These are phyloP conservation scores for Drosophila tsacasi DNA, from an alignment of 1,140 invertebrate species.

Conservation along the genomic window DNA sequence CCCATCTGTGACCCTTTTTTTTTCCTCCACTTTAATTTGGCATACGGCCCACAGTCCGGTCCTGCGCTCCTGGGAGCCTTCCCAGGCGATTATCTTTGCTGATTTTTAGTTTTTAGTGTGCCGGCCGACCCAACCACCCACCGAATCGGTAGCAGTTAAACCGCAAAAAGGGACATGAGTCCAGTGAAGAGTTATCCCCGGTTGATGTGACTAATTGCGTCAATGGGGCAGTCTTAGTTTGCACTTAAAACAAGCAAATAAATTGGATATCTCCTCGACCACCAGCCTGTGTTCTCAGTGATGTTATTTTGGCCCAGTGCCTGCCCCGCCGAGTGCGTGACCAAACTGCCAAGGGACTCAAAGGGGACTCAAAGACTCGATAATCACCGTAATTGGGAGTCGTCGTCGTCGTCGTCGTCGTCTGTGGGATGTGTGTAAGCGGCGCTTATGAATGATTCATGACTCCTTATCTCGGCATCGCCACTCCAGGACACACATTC, in stretches of 20 bases:
- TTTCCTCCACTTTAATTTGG: slow-evolving; percentile 51
- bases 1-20: slow-evolving; percentile 66
- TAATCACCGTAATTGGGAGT: slow-evolving; percentile 62
- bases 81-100: slow-evolving; percentile 46
- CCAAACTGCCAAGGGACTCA: slow-evolving; percentile 21
- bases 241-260: slow-evolving; percentile 1
- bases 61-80: slow-evolving; percentile 39
- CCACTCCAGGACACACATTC: slow-evolving; percentile 1
- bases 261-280: background rate
- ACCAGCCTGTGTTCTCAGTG: background rate
- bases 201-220: background rate
- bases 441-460: slow-evolving; percentile 63
- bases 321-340: slow-evolving; percentile 43
- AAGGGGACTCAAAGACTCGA: slow-evolving; percentile 35
- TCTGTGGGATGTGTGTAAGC: slow-evolving; percentile 31
- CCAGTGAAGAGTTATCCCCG: background rate
- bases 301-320: background rate
- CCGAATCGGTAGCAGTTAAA: background rate
- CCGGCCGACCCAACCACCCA: background rate
- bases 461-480: slow-evolving; percentile 12
- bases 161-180: background rate
- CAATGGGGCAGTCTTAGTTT: background rate
- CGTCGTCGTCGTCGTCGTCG: slow-evolving; percentile 37
- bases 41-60: background rate
- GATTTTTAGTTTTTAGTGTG: slow-evolving; percentile 48